Evolutionary conservation across 2,797 vertebrate genomes (phyloP), one percentile per base, ranked within the genome.

Genomic region (Lepus oiostolus): DNA sequence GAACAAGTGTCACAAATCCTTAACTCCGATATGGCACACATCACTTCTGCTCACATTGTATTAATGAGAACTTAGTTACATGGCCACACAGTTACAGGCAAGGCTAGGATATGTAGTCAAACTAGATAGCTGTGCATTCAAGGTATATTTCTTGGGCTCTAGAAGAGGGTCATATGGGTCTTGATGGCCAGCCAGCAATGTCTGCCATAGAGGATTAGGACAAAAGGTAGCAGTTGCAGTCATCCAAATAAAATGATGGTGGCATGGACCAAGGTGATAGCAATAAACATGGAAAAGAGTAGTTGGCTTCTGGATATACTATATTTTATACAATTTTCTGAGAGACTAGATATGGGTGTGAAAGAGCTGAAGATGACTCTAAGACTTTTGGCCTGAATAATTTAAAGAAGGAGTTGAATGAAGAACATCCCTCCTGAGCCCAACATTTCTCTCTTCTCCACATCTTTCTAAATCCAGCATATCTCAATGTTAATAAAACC

Each of bases 161-260:
- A 52, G n/a, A 32, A 90, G 24, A 95, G 68, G 54, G 28, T 84
- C 65, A 77, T 90, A 70, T 90, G 74, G 28, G 17, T 90, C 92
- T 87, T 91, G n/a, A 83, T 72, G 30, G 17, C 79, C 17, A 91
- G 12, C 63, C 65, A 71, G 11, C 28, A 75, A 58, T 54, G 1
- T 80, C 32, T 88, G 14, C 17, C 26, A 89, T 17, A 76, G 54
- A 92, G 11, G 4, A 6, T 22, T 85, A 90, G 26, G 14, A 2
- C 35, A 71, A 93, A 83, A 58, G 52, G 90, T 47, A 28, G 32
- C 2, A 81, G 30, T 80, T 74, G 28, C 47, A 67, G 7, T 65
- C 54, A 93, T 68, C 32, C 32, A 58, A 67, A 95, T 24, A 17
- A 91, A 12, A 13, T 62, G 9, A 94, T 54, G 30, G 13, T 86